Evolutionary conservation across 2,113 vertebrate genomes (phyloP).

Genomic region (Chaetodon trifascialis): DNA sequence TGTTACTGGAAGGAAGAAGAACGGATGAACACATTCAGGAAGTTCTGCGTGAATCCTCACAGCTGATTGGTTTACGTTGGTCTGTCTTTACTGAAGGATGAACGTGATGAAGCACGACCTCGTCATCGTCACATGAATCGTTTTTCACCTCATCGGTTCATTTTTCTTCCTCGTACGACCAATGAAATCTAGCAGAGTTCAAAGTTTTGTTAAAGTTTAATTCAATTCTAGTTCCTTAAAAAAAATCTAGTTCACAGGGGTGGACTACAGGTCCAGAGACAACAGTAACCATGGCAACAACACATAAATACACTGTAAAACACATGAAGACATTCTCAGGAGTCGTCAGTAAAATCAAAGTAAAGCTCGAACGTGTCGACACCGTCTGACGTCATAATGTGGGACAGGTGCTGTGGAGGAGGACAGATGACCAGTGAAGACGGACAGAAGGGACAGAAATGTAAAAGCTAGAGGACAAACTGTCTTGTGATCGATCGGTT

Average conservation of each 20-base stretch:
- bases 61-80: no score
- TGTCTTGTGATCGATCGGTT: no score
- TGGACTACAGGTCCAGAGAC: background rate
- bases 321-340: constrained; percentile 75
- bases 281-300: constrained; percentile 11
- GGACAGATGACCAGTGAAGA: no score
- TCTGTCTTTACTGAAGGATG: no score
- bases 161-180: no score
- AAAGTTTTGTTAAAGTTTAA: constrained; percentile 23
- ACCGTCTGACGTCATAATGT: background rate
- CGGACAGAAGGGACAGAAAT: no score
- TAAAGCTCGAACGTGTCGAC: constrained; percentile 28
- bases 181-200: background rate
- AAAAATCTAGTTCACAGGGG: background rate
- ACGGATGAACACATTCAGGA: no score
- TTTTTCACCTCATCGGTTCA: no score
- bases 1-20: background rate
- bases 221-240: constrained; percentile 17
- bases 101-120: no score
- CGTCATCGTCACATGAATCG: no score
- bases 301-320: constrained; percentile 53
- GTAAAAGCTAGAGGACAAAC: background rate
- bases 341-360: constrained; percentile 72
- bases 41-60: no score
- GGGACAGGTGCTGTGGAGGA: background rate